Percentiles rank a stretch among this genome's conserved stretches.
Conservation (phyloP, 2,888 invertebrate genomes). For the Arrhopalites spinosus region DNA sequence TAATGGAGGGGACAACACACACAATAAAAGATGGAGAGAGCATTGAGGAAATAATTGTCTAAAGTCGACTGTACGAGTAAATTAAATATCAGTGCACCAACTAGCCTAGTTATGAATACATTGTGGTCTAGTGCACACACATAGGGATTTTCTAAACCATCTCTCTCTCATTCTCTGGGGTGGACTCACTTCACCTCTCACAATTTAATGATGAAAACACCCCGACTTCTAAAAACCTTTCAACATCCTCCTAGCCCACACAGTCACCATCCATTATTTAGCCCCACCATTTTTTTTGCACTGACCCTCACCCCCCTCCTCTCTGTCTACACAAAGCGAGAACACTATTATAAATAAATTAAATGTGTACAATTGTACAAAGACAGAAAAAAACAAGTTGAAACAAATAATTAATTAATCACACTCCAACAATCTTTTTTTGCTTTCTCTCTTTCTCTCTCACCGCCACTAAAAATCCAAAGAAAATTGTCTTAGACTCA, state of each 20-base stretch:
- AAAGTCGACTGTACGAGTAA: background rate
- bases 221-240: background rate
- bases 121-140: background rate
- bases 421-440: background rate
- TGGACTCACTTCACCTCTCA: slow-evolving; percentile 35
- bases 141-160: background rate
- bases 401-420: too few relatives aligned
- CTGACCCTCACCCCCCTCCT: slow-evolving; percentile 21
- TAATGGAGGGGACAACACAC: background rate
- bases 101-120: slow-evolving; percentile 4
- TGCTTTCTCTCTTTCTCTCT: background rate
- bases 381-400: too few relatives aligned
- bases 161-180: slow-evolving; percentile 15
- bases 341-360: background rate
- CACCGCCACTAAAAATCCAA: background rate
- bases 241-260: background rate
- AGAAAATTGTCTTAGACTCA: background rate
- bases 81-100: slow-evolving; percentile 21
- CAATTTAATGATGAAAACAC: slow-evolving; percentile 10
- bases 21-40: background rate
- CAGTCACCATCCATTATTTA: slow-evolving; percentile 17
- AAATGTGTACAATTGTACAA: background rate
- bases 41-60: too few relatives aligned
- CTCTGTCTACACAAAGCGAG: background rate
- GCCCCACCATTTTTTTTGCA: slow-evolving; percentile 23